Evolutionary conservation across 2,113 vertebrate species (phyloP), one percentile per base, ranked within the genome.

Genomic region (Oceanodroma tethys): DNA sequence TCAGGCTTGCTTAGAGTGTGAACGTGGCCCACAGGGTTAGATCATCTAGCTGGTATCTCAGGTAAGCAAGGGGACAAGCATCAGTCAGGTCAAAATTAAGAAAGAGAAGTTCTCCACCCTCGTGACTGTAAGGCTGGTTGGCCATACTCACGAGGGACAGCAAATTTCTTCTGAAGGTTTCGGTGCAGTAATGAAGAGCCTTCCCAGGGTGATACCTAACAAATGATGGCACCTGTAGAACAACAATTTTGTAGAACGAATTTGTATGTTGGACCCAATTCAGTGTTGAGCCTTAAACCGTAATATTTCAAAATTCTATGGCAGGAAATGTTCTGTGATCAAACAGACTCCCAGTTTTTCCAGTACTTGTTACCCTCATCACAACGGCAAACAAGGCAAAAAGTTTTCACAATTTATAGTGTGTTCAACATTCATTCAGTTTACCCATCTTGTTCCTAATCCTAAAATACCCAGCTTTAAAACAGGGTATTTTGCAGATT

Each of bases 381-480:
- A 60, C 45, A 75, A 71, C 74, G 58, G 73, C 58, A 94, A 93
- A 73, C 30, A 80, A 76, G 63, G 36, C 30, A 92, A 88, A 93
- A 90, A 79, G 9, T 72, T 95, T 68, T 30, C 59, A 59, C 36
- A 72, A 50, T 88, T 86, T 93, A 78, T 62, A 53, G 22, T 25
- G 43, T 55, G 30, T 72, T 94, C 14, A 4, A 67, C 81, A 89
- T 65, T 81, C 32, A 45, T 65, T 72, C 74, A 29, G 21, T 45
- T 93, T 81, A 92, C 56, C 40, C 91, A 74, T 89, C 50, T 70
- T 95, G 63, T 56, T 81, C 58, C 30, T 79, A 94, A 91, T 88
- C 91, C 66, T 68, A 86, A 92, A 97, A 88, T 93, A 95, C 48
- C 26, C 43, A 65, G 47, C 55, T 93, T 96, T 91, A 93, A 95